A percentile compares a stretch with the other conserved stretches of the same genome.
Conservation (phyloP, 1,140 invertebrate species). For the Ceratina australensis region DNA sequence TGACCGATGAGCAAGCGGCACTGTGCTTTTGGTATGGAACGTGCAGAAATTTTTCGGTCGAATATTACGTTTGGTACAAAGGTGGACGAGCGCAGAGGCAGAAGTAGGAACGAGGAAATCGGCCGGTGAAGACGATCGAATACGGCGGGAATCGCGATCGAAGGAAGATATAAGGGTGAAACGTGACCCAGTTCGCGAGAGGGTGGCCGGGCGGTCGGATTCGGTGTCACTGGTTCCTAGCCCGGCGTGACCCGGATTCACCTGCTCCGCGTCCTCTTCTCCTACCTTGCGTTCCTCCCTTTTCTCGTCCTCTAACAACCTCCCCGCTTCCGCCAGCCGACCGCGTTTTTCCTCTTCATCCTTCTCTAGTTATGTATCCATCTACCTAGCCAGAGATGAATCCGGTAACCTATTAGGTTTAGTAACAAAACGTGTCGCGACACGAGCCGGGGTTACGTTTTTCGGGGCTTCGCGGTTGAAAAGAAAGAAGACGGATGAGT, state of each 20-base stretch:
- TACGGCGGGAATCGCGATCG: conserved; percentile 1
- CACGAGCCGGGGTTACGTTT: neutral
- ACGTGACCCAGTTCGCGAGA: conserved; percentile 48
- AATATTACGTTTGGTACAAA: too few relatives aligned
- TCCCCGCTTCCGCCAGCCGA: neutral
- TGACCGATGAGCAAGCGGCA: too few relatives aligned
- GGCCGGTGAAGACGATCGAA: conserved; percentile 6
- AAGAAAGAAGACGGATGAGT: neutral
- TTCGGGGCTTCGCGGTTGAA: neutral
- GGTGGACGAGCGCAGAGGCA: too few relatives aligned
- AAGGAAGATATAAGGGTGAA: conserved; percentile 44
- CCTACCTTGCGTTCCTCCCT: conserved; percentile 30
- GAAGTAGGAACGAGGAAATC: too few relatives aligned
- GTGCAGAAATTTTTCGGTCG: too few relatives aligned
- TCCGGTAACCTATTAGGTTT: conserved; percentile 39
- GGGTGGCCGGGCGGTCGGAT: conserved; percentile 45
- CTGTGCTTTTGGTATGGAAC: too few relatives aligned
- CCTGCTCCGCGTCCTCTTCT: conserved; percentile 35
- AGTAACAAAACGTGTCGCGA: conserved; percentile 27
- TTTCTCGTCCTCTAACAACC: conserved; percentile 35
- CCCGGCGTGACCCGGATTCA: conserved; percentile 48
- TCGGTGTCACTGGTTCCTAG: conserved; percentile 50
- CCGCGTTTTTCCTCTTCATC: neutral
- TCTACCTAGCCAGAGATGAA: conserved; percentile 31
- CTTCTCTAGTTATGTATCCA: conserved; percentile 33